Evolutionary conservation across 2,888 invertebrate species (phyloP).

Genomic region (Caenorhabditis afra): DNA sequence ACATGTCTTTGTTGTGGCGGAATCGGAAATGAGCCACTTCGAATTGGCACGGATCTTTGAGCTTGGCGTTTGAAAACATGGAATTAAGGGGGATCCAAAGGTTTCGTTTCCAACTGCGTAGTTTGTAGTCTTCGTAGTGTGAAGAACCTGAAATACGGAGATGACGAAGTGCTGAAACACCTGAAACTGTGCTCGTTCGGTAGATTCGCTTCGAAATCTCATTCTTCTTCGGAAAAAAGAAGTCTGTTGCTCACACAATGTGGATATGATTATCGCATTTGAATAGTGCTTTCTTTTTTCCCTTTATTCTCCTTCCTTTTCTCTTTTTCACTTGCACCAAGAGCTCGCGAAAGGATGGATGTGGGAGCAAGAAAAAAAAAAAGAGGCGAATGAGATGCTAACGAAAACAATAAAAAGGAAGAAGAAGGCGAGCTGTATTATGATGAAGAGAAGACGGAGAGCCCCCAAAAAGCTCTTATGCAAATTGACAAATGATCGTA

Average conservation of each 20-base stretch:
- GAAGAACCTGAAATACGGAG: too few species aligned
- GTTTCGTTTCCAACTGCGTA: too few species aligned
- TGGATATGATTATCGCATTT: slow-evolving; percentile 54
- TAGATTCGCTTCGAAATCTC: too few species aligned
- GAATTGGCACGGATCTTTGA: too few species aligned
- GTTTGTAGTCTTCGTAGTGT: too few species aligned
- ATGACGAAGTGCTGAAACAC: too few species aligned
- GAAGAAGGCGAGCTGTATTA: slow-evolving; percentile 29
- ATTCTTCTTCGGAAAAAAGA: slow-evolving; percentile 13
- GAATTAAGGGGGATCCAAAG: too few species aligned
- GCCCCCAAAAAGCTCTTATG: slow-evolving; percentile 46
- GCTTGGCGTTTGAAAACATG: too few species aligned
- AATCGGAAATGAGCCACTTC: too few species aligned
- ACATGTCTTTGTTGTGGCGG: too few species aligned
- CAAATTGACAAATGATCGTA: slow-evolving; percentile 60
- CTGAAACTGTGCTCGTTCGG: too few species aligned
- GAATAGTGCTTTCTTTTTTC: slow-evolving; percentile 29
- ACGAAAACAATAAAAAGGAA: slow-evolving; percentile 22
- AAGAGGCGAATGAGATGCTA: slow-evolving; percentile 9
- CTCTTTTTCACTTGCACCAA: slow-evolving; percentile 15
- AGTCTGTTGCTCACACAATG: slow-evolving; percentile 34
- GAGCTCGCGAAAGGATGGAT: slow-evolving; percentile 15
- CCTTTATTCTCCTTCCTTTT: slow-evolving; percentile 17
- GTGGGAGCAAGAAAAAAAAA: background rate
- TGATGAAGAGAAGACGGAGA: slow-evolving; percentile 25